Evolutionary conservation across 2,113 vertebrate species (phyloP).

Genomic region (Poeciliopsis prolifica): DNA sequence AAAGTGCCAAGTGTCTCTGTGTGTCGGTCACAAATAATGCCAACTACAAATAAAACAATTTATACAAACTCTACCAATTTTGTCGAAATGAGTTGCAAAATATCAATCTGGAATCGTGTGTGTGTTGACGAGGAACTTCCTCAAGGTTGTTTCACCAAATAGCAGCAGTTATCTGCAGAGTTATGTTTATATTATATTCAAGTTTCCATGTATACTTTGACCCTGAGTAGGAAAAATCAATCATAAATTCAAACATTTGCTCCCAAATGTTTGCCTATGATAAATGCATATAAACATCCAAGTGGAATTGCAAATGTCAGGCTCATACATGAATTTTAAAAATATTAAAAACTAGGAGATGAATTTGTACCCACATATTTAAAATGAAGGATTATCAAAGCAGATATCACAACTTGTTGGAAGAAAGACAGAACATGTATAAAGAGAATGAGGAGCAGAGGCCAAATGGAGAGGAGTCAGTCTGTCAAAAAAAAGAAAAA

Average conservation of each 20-base stretch:
- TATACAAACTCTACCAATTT: too few relatives aligned
- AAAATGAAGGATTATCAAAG: conserved; percentile 35
- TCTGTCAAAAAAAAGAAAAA: conserved; percentile 53
- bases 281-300: not conserved
- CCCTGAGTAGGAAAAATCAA: not conserved
- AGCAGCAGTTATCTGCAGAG: not conserved
- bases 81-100: too few relatives aligned
- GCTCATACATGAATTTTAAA: not conserved
- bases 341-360: not conserved
- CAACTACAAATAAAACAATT: too few relatives aligned
- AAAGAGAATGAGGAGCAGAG: conserved; percentile 48
- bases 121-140: not conserved
- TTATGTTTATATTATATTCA: too few relatives aligned
- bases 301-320: not conserved
- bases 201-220: not conserved
- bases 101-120: not conserved
- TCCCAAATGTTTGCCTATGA: not conserved
- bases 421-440: conserved; percentile 35
- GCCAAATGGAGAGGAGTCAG: conserved; percentile 72
- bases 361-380: conserved; percentile 11
- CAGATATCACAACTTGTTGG: conserved; percentile 20
- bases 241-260: not conserved
- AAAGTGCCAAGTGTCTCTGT: too few relatives aligned
- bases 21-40: too few relatives aligned
- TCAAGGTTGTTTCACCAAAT: not conserved